Evolutionary conservation across 1,140 invertebrate species (phyloP), one percentile per base, ranked within the genome.

Genomic region (Eulimnadia texana): DNA sequence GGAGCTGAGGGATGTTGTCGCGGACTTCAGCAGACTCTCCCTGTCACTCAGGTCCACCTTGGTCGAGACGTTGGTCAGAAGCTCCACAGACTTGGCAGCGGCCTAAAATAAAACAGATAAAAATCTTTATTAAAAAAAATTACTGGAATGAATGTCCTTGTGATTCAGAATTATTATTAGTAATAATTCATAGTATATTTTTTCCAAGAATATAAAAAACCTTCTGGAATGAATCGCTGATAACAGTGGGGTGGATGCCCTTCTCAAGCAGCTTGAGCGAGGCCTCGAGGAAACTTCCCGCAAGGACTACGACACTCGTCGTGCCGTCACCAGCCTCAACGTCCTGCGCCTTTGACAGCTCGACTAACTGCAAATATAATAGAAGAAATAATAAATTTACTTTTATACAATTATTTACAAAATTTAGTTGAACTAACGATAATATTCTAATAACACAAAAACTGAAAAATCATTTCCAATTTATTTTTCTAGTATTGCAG

Each of bases 291-390:
- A 99, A 72, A 66, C 93, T 90, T 49, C 97, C 97, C 67, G 93
- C 93, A 69, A 99, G 83, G 22, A 99, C 88, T 33, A 96, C 93
- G 58, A 99, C 95, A 51, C 91, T 92, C 2, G 96, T 99, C 22
- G 97, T 99, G 53, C 97, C 97, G 80, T 99, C 97, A 58, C 97
- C 97, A 68, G 97, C 97, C 77, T 99, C 96, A 67, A 96, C 84
- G 77, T 99, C 96, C 78, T 99, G 97, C 25, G 96, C 95, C 70
- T 96, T 90, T 1, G 95, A 98, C 62, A 99, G 77, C 74, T 99
- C 96, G 2, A 99, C 96, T 66, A 99, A 77, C 90, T 93, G 69
- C 63, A 78, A n/a, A n/a, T n/a, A n/a, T n/a, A n/a, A n/a, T n/a
- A n/a, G 73, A 42, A 61, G 58, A 65, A 53, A 58, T 61, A 50